phyloP scores from a whole-genome alignment of 2,113 vertebrate genomes.

The Fregata magnificens region DNA sequence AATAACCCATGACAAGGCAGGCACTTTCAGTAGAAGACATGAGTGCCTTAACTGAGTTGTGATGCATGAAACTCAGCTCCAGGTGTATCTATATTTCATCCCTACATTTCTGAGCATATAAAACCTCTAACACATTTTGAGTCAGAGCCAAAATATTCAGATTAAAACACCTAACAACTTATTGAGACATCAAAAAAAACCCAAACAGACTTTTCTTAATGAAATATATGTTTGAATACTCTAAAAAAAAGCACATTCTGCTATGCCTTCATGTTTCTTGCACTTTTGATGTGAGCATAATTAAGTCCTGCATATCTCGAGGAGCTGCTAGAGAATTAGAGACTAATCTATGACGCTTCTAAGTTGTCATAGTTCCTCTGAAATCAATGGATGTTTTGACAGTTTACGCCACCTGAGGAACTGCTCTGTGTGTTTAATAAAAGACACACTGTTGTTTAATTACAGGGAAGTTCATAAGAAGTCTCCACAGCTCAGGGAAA shows the following conservation, averaged over 20 bases:
- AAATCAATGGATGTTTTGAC: conserved; percentile 3
- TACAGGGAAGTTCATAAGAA: not conserved
- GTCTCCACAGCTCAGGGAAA: not conserved
- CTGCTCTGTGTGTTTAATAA: not conserved
- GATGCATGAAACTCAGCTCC: not conserved
- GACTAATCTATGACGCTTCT: not conserved
- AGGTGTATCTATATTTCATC: not conserved
- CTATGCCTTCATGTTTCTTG: not conserved
- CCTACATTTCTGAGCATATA: not conserved
- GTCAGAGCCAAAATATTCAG: not conserved
- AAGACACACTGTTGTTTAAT: not conserved
- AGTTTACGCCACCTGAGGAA: not conserved
- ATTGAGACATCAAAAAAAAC: not conserved
- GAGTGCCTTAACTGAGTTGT: not conserved
- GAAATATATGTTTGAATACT: not conserved
- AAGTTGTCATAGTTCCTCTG: not conserved
- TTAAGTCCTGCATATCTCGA: not conserved
- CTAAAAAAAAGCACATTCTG: not conserved
- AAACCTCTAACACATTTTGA: not conserved
- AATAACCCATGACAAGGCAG: not conserved
- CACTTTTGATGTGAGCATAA: not conserved
- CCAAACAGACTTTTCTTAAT: not conserved
- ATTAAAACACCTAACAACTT: not conserved
- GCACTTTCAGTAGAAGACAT: not conserved
- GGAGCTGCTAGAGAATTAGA: not conserved